Base-by-base conservation (phyloP, 2,797 vertebrate genomes). In the Ibycter americanus region DNA sequence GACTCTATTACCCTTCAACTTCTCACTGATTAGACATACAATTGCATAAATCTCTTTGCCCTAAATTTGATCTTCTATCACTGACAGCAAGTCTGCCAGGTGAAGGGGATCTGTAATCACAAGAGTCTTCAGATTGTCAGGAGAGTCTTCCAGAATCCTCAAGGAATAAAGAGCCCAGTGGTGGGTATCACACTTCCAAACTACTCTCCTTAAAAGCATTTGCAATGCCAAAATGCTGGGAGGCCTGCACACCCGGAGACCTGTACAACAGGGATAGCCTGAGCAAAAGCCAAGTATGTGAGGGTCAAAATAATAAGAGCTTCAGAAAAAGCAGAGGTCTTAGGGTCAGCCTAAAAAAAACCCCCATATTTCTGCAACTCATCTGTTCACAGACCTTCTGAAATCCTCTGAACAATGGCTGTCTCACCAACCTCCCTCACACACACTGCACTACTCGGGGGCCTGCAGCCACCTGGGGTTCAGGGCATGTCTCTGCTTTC, bases 381-480 rank as follows among this genome's bases (percentile, higher is more conserved):
- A 20, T 15, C 25, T n/a, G 42, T 38, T n/a, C 49, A 31, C 0
- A 14, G 20, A 16, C 34, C 9, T 36, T 29, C 67, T 8, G 15
- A 42, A 36, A 12, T 4, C 15, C 15, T 40, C 51, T 23, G 42
- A 51, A 36, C 2, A 18, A 44, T 18, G 17, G 0, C 26, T 6
- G 22, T 4, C 67, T 42, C 26, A 21, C 59, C 15, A n/a, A 44
- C 22, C 42, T 26, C 36, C 31, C 31, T 27, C 21, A 2, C 36
- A 3, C 18, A 11, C 3, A 7, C 26, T 1, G 16, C 20, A 4
- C 26, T 32, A 9, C 15, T 6, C 4, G 7, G 49, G 15, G 22
- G 31, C 38, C 17, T 16, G 46, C 1, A 6, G 20, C 22, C 34
- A 42, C 32, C 26, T 8, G 18, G 21, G 17, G 27, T 25, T 51